These are phyloP conservation scores for Aplocera efformata DNA, from an alignment of 2,888 invertebrate genomes.

Conservation along the genomic window DNA sequence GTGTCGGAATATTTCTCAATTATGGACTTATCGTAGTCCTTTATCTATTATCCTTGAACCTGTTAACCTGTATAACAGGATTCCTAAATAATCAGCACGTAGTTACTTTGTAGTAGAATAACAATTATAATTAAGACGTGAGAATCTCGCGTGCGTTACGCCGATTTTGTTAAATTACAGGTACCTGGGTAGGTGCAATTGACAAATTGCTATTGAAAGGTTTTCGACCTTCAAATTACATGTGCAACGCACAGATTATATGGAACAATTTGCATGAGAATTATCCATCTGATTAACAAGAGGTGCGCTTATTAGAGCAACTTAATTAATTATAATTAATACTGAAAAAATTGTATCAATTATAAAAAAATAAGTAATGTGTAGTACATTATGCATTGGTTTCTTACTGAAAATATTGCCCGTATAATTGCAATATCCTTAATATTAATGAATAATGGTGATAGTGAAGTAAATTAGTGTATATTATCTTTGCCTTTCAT, in stretches of 20 bases:
- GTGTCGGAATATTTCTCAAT: too few species aligned
- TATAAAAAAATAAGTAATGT: background rate
- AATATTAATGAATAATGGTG: too few species aligned
- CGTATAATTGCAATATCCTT: too few species aligned
- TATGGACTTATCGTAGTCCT: background rate
- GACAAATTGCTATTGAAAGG: slow-evolving; percentile 54
- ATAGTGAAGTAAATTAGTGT: too few species aligned
- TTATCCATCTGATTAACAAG: slow-evolving; percentile 15
- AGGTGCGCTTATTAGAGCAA: too few species aligned
- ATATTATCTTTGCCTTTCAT: too few species aligned
- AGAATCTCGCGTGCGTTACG: slow-evolving; percentile 49
- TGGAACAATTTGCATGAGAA: slow-evolving; percentile 29
- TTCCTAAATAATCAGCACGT: slow-evolving; percentile 29
- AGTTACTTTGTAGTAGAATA: slow-evolving; percentile 11
- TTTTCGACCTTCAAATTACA: slow-evolving; percentile 48
- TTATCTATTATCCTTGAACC: background rate
- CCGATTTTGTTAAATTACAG: slow-evolving; percentile 48
- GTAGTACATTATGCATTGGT: too few species aligned
- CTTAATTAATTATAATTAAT: too few species aligned
- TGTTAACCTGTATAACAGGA: slow-evolving; percentile 6
- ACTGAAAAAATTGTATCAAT: background rate
- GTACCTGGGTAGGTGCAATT: slow-evolving; percentile 34
- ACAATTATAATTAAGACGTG: slow-evolving; percentile 30
- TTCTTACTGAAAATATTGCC: too few species aligned
- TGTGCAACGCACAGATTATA: slow-evolving; percentile 23